phyloP scores from a whole-genome alignment of 2,888 invertebrate genomes.

The Drosophila prostipennis region DNA sequence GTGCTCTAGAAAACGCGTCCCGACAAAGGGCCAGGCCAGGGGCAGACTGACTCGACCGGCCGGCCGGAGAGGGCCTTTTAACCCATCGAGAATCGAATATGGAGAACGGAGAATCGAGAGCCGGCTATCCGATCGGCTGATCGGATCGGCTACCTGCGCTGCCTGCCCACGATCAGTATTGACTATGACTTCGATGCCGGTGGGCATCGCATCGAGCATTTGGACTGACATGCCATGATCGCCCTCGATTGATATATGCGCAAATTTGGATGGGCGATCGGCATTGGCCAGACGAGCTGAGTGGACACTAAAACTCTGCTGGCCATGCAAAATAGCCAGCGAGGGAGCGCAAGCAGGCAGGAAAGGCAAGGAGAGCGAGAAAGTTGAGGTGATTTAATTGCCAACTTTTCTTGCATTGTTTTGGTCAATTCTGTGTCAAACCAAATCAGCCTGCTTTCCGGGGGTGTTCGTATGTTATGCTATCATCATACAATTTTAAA shows the following conservation, averaged over 20 bases:
- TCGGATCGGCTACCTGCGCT: conserved; percentile 24
- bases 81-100: conserved; percentile 32
- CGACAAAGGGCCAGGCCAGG: conserved; percentile 63
- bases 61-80: conserved; percentile 63
- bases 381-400: conserved; percentile 10
- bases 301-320: conserved; percentile 40
- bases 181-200: conserved; percentile 1
- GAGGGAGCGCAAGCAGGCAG: not conserved
- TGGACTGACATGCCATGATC: not conserved
- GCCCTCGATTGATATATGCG: conserved; percentile 16
- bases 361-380: not conserved
- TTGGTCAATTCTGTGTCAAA: not conserved
- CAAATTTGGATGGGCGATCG: conserved; percentile 17
- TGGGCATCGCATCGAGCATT: conserved; percentile 12
- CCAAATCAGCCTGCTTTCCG: not conserved
- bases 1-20: conserved; percentile 23
- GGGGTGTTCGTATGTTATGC: not conserved
- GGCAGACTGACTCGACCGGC: conserved; percentile 67
- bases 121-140: not conserved
- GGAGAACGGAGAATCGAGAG: not conserved
- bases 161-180: conserved; percentile 13
- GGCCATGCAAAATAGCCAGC: conserved; percentile 24
- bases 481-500: too few relatives aligned
- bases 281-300: conserved; percentile 38
- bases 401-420: conserved; percentile 7